Conservation (phyloP, 1,140 invertebrate species). For the Papilio aristodemus region DNA sequence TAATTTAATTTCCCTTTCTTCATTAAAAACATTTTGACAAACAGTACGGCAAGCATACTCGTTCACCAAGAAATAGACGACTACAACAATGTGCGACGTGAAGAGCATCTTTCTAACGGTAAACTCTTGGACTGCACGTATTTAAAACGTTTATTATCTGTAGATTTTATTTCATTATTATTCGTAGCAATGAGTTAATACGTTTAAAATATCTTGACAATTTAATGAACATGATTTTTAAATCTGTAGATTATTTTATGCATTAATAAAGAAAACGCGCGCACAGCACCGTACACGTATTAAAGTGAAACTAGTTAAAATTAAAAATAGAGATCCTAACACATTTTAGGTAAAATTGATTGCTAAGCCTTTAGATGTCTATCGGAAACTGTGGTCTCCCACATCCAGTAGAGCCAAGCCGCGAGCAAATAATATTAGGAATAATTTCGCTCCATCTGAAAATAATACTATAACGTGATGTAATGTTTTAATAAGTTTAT, state of each 20-base stretch:
- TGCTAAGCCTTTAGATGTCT: no score
- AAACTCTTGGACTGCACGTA: not conserved
- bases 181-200: not conserved
- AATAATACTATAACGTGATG: not conserved
- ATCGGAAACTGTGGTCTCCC: no score
- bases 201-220: not conserved
- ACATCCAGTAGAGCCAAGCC: no score
- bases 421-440: no score
- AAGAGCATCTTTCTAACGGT: not conserved
- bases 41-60: not conserved
- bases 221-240: not conserved
- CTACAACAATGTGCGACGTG: not conserved
- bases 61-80: not conserved
- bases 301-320: not conserved
- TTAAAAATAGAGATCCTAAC: no score
- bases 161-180: not conserved
- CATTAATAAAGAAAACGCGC: not conserved
- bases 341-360: no score
- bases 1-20: constrained; percentile 7
- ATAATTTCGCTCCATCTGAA: no score
- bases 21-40: not conserved
- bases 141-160: constrained; percentile 18
- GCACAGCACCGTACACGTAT: not conserved
- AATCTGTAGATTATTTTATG: not conserved
- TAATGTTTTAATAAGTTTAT: no score